These are phyloP conservation scores for Anneissia japonica DNA, from an alignment of 35 echinoderm and acorn worm species.

Conservation along the genomic window DNA sequence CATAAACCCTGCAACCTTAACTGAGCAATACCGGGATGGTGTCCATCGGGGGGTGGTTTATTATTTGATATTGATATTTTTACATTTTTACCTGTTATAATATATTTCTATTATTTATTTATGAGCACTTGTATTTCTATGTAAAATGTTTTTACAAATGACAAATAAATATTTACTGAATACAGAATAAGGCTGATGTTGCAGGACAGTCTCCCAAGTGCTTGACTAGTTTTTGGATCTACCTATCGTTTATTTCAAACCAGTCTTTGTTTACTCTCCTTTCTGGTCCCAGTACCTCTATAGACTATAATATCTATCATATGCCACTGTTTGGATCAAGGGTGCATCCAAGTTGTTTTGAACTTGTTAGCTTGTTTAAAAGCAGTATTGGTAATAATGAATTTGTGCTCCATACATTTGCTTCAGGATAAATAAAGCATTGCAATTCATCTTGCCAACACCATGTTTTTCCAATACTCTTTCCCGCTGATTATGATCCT, in stretches of 20 bases:
- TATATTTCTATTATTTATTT: too few species aligned
- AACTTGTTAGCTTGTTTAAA: slow-evolving; percentile 18
- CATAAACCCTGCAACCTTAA: too few species aligned
- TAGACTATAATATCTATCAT: slow-evolving; percentile 18
- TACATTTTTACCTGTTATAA: too few species aligned
- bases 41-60: too few species aligned
- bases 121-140: too few species aligned
- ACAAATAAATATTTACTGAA: too few species aligned
- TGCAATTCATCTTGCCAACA: neutral
- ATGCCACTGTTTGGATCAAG: slow-evolving; percentile 37
- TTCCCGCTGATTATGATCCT: neutral
- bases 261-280: neutral
- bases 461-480: neutral
- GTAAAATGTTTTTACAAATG: too few species aligned
- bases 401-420: slow-evolving; percentile 16
- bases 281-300: neutral
- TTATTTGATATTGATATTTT: too few species aligned
- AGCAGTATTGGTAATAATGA: slow-evolving; percentile 32
- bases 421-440: neutral
- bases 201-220: too few species aligned
- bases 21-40: too few species aligned
- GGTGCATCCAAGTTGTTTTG: slow-evolving; percentile 19
- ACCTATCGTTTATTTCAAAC: neutral
- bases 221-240: too few species aligned
- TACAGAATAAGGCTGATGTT: too few species aligned